Percentiles rank a stretch among this genome's conserved stretches.
Conservation (phyloP, 2,888 invertebrate species). For the Eupithecia pulchellata region DNA sequence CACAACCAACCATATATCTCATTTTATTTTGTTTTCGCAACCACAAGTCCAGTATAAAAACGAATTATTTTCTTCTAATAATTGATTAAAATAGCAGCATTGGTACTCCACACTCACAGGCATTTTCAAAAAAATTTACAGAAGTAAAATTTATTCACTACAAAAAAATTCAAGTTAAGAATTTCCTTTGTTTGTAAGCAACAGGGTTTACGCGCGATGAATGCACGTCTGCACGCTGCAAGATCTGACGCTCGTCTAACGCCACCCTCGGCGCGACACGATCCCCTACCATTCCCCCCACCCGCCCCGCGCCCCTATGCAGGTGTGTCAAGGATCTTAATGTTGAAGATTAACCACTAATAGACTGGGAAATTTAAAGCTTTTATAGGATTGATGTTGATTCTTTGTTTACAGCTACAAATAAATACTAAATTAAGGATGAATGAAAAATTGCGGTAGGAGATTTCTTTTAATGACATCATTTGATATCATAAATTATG, state of each 20-base stretch:
- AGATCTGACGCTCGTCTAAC: conserved; percentile 28
- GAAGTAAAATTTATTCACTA: conserved; percentile 3
- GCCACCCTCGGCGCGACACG: conserved; percentile 23
- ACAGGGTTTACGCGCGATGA: conserved; percentile 22
- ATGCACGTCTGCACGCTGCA: conserved; percentile 32
- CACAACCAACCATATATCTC: not conserved
- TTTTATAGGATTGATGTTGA: conserved; percentile 3
- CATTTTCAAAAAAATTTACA: conserved; percentile 11
- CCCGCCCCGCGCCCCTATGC: conserved; percentile 39
- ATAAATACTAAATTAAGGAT: not conserved
- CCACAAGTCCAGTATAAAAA: conserved; percentile 2
- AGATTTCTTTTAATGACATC: no score
- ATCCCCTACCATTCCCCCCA: conserved; percentile 18
- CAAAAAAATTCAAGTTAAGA: conserved; percentile 2
- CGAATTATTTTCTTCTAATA: not conserved
- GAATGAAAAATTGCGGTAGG: not conserved
- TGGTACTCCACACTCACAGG: conserved; percentile 24
- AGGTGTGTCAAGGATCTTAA: conserved; percentile 47
- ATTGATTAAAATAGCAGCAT: conserved; percentile 6
- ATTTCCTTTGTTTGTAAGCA: conserved; percentile 34
- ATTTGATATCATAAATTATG: not conserved
- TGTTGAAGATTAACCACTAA: conserved; percentile 8
- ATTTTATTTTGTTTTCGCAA: not conserved
- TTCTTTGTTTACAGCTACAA: not conserved
- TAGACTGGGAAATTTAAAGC: conserved; percentile 3